Evolutionary conservation across 2,888 invertebrate genomes (phyloP), one percentile per base, ranked within the genome.

Genomic region (Andricus quercusramuli): DNA sequence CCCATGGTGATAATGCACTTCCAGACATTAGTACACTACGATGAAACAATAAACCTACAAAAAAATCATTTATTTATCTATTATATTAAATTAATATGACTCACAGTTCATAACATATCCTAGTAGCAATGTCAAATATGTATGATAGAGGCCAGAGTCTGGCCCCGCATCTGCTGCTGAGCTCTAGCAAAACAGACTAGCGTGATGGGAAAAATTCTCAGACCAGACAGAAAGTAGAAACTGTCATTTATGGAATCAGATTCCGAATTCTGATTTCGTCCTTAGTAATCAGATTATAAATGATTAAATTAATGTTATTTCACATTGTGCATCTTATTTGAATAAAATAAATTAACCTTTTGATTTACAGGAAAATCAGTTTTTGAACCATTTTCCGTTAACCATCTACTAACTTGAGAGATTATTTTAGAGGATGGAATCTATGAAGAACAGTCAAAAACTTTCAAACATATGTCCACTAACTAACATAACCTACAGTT

Each of bases 11-110:
- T 80, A 98, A 94, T 0, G 98, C 97, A 8, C 98, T 97, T 17
- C 98, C 98, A 67, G 97, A 97, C 97, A 98, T 97, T 83, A 98
- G 94, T 81, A 98, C 95, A 59, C 97, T 97, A 86, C 98, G 95
- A 92, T 98, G 98, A 93, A 98, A 98, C 77, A 98, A 95, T 65
- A 97, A 94, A 89, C 97, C 97, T 98, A 94, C 95, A 89, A 85
- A 90, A 84, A 84, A 82, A 1, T 4, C 32, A 20, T 83, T 78
- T 77, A 77, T 79, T n/a, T 56, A n/a, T n/a, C 3, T n/a, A n/a
- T n/a, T n/a, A 56, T 8, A 9, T 9, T n/a, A n/a, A 2, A n/a
- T 56, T n/a, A 56, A 4, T 47, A 17, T 17, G 3, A 15, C 15
- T 47, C 17, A 15, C 0, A 17, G 4, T 17, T 47, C 15, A 15